Conservation (phyloP, 2,888 invertebrate genomes). For the Anthrax anthrax region DNA sequence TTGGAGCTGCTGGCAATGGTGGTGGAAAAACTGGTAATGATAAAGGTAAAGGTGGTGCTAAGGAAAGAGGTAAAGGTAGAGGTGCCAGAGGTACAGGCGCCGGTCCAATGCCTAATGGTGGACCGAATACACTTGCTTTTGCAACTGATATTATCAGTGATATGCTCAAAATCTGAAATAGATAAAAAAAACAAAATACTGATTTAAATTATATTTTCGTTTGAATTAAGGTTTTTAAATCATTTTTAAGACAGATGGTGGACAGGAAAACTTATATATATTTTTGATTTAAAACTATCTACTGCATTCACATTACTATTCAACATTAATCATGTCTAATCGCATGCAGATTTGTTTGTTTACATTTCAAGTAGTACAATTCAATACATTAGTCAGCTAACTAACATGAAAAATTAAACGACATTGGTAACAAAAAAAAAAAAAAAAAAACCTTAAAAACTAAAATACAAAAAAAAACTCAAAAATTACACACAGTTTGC, state of each 20-base stretch:
- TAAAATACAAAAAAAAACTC: too few relatives aligned
- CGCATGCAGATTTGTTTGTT: not conserved
- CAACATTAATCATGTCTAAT: slow-evolving; percentile 1
- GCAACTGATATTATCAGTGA: too few relatives aligned
- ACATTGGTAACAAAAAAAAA: too few relatives aligned
- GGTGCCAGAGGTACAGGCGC: slow-evolving; percentile 2
- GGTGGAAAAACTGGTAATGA: not conserved
- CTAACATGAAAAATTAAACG: too few relatives aligned
- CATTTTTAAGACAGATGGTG: slow-evolving; percentile 1
- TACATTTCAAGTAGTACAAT: not conserved
- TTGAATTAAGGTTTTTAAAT: too few relatives aligned
- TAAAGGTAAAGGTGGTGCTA: not conserved
- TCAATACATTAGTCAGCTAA: too few relatives aligned
- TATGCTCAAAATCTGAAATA: not conserved
- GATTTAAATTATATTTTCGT: too few relatives aligned
- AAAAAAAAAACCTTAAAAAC: too few relatives aligned
- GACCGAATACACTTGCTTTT: too few relatives aligned
- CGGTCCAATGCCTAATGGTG: not conserved
- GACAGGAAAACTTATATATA: not conserved
- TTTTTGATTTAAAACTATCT: not conserved
- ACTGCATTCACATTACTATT: not conserved
- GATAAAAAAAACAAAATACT: too few relatives aligned
- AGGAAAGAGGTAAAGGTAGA: not conserved
- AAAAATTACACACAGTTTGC: too few relatives aligned
- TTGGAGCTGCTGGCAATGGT: slow-evolving; percentile 1